Conservation (phyloP, 2,888 invertebrate genomes). For the Gastrophysa polygoni region DNA sequence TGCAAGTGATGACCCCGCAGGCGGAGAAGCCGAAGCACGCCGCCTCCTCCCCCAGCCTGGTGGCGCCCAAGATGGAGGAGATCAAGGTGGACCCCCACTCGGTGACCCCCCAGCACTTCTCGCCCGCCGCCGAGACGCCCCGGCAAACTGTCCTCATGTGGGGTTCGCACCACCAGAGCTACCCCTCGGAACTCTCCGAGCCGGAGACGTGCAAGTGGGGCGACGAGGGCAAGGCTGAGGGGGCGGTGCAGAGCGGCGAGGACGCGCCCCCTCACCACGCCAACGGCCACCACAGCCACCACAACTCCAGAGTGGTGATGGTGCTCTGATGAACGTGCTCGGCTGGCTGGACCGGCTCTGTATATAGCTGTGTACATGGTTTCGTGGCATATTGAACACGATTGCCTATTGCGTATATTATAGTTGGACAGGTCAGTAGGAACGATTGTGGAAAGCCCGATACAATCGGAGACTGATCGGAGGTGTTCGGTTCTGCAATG, state of each 20-base stretch:
- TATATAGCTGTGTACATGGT: constrained; percentile 38
- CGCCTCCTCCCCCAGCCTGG: constrained; percentile 61
- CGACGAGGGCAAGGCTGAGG: constrained; percentile 44
- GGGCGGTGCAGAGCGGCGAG: constrained; percentile 45
- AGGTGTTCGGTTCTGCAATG: too few relatives aligned
- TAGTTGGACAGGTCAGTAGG: too few relatives aligned
- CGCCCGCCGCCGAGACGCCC: constrained; percentile 63
- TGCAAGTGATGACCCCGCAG: too few relatives aligned
- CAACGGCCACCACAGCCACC: constrained; percentile 53
- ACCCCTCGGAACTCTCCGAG: constrained; percentile 46
- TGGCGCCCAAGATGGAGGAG: constrained; percentile 68
- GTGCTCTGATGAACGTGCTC: constrained; percentile 57
- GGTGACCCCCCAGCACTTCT: constrained; percentile 54
- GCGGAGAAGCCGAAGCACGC: too few relatives aligned
- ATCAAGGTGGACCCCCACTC: constrained; percentile 60
- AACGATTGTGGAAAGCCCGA: too few relatives aligned
- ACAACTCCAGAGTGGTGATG: constrained; percentile 59
- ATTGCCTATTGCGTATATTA: too few relatives aligned
- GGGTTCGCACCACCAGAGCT: constrained; percentile 63
- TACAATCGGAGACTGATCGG: too few relatives aligned
- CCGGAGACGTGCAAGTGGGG: constrained; percentile 56
- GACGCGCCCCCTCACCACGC: constrained; percentile 56
- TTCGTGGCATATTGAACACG: too few relatives aligned
- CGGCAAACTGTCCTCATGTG: constrained; percentile 91
- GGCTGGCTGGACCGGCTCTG: constrained; percentile 38